Percentiles rank a stretch among this genome's conserved stretches.
phyloP scores from a whole-genome alignment of 2,797 vertebrate genomes.

The Neomorphus geoffroyi region DNA sequence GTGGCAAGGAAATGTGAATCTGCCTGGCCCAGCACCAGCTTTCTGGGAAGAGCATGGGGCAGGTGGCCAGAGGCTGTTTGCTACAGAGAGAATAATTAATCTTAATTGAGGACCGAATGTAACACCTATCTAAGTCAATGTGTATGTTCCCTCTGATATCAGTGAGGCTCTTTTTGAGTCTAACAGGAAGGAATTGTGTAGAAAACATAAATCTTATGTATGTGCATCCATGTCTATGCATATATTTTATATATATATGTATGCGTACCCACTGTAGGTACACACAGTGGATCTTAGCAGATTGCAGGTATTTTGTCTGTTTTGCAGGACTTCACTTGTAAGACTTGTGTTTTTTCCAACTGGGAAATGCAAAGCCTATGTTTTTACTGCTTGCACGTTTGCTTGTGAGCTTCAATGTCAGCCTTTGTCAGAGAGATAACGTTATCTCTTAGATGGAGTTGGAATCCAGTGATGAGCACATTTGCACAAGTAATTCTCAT shows the following conservation, averaged over 20 bases:
- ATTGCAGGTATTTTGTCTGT: background rate
- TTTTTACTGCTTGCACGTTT: background rate
- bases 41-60: background rate
- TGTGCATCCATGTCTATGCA: background rate
- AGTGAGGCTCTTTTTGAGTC: background rate
- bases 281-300: background rate
- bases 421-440: background rate
- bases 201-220: background rate
- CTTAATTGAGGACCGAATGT: background rate
- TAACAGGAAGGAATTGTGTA: background rate
- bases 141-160: background rate
- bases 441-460: background rate
- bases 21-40: background rate
- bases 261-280: background rate
- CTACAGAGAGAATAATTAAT: background rate
- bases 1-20: background rate
- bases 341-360: background rate
- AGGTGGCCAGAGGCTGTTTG: background rate
- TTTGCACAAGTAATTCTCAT: background rate
- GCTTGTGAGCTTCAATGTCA: background rate
- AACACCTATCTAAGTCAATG: background rate
- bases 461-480: background rate
- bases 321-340: background rate
- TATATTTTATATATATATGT: no score
- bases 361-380: background rate